Conservation (phyloP, 92 coral and sea anemone species). For the Plumapathes pennacea region DNA sequence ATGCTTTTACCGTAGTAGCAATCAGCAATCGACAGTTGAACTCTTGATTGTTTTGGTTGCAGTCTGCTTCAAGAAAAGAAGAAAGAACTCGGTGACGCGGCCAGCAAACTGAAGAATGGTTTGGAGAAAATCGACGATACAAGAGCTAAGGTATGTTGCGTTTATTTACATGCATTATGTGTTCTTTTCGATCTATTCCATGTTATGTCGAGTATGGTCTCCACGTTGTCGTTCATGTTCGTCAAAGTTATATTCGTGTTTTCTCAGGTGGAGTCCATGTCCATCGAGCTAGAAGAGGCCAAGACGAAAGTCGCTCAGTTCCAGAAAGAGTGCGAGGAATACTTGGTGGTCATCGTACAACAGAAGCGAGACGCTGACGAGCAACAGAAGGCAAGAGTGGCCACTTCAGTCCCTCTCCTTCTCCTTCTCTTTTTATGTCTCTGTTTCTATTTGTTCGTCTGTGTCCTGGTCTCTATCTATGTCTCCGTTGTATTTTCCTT, state of each 20-base stretch:
- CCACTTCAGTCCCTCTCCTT: not conserved
- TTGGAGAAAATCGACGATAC: constrained; percentile 98
- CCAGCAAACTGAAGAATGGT: constrained; percentile 92
- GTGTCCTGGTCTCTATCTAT: too few species aligned
- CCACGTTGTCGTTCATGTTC: not conserved
- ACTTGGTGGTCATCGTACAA: constrained; percentile 91
- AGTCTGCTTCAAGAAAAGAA: constrained; percentile 88
- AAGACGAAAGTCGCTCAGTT: constrained; percentile 95
- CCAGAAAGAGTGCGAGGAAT: constrained; percentile 99
- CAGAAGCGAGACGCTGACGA: constrained; percentile 99
- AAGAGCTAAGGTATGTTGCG: constrained; percentile 87
- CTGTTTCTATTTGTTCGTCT: not conserved
- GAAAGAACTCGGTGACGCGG: constrained; percentile 97
- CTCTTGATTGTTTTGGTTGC: too few species aligned
- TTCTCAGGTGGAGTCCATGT: constrained; percentile 93
- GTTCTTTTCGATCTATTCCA: not conserved
- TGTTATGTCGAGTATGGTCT: not conserved
- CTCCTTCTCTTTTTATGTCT: not conserved
- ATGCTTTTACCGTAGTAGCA: not conserved
- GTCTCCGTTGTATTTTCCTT: not conserved
- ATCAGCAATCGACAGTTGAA: not conserved
- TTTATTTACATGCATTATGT: too few species aligned
- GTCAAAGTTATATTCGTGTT: not conserved
- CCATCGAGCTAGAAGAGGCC: constrained; percentile 95
- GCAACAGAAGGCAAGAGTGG: constrained; percentile 80